Evolutionary conservation across 1,140 invertebrate genomes (phyloP).

Genomic region (Euura lappo): DNA sequence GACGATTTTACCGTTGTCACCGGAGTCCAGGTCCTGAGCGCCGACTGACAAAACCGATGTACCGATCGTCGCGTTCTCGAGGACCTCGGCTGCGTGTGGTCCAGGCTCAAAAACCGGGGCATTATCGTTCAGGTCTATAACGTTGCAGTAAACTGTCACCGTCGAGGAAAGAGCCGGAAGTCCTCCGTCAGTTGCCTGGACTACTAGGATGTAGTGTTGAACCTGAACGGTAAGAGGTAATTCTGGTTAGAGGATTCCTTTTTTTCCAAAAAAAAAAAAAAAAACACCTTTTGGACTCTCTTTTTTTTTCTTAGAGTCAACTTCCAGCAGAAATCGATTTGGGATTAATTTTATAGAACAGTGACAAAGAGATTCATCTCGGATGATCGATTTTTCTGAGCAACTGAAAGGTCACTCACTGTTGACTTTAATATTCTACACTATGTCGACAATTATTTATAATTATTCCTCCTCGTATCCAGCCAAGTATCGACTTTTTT

Average conservation of each 20-base stretch:
- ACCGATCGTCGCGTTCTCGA: slow-evolving; percentile 84
- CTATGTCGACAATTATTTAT: no score
- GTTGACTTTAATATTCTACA: no score
- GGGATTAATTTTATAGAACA: no score
- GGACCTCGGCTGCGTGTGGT: slow-evolving; percentile 85
- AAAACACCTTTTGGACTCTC: background rate
- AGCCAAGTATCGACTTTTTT: no score
- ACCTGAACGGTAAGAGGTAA: slow-evolving; percentile 66
- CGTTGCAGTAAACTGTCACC: slow-evolving; percentile 91
- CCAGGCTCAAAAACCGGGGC: slow-evolving; percentile 90
- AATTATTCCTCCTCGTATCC: no score
- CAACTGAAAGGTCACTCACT: no score
- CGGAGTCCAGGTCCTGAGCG: slow-evolving; percentile 90
- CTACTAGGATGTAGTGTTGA: slow-evolving; percentile 92
- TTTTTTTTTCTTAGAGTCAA: background rate
- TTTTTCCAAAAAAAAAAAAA: background rate
- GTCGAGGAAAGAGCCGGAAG: slow-evolving; percentile 88
- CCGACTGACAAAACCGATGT: slow-evolving; percentile 81
- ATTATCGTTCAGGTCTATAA: slow-evolving; percentile 95
- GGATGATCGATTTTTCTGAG: no score
- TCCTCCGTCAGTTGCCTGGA: slow-evolving; percentile 90
- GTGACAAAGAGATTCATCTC: no score
- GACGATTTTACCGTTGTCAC: slow-evolving; percentile 78
- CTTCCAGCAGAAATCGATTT: no score
- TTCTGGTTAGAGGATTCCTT: background rate